Conservation (phyloP, 2,888 invertebrate genomes). For the Taphrorychus bicolor region DNA sequence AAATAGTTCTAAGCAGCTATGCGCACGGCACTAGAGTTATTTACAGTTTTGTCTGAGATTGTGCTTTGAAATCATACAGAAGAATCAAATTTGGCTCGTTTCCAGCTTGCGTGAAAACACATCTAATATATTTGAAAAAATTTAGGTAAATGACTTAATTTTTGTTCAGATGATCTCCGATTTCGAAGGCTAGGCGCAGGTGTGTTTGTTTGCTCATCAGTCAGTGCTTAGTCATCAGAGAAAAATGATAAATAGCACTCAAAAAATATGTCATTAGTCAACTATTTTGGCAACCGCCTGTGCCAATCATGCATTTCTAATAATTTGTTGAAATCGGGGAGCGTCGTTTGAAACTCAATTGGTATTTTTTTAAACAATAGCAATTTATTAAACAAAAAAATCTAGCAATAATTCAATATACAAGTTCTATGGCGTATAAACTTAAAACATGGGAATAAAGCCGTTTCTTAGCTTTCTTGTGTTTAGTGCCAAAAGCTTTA, state of each 20-base stretch:
- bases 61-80: slow-evolving; percentile 3
- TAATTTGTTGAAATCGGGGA: neutral
- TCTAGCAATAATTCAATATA: slow-evolving; percentile 52
- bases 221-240: neutral
- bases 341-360: slow-evolving; percentile 50
- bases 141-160: neutral
- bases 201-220: no score
- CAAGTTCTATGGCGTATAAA: slow-evolving; percentile 51
- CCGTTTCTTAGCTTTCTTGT: no score
- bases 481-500: slow-evolving; percentile 53
- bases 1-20: slow-evolving; percentile 65
- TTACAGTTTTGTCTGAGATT: slow-evolving; percentile 27
- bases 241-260: neutral
- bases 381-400: slow-evolving; percentile 57
- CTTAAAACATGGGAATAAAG: slow-evolving; percentile 48
- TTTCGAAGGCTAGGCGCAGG: neutral
- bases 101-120: slow-evolving; percentile 2
- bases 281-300: neutral
- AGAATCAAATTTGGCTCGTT: neutral
- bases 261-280: neutral
- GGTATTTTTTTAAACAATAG: slow-evolving; percentile 50
- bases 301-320: no score
- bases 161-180: neutral
- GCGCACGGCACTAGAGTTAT: slow-evolving; percentile 61
- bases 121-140: neutral